Evolutionary conservation across 2,888 invertebrate species (phyloP).

Genomic region (Ochropleura leucogaster): DNA sequence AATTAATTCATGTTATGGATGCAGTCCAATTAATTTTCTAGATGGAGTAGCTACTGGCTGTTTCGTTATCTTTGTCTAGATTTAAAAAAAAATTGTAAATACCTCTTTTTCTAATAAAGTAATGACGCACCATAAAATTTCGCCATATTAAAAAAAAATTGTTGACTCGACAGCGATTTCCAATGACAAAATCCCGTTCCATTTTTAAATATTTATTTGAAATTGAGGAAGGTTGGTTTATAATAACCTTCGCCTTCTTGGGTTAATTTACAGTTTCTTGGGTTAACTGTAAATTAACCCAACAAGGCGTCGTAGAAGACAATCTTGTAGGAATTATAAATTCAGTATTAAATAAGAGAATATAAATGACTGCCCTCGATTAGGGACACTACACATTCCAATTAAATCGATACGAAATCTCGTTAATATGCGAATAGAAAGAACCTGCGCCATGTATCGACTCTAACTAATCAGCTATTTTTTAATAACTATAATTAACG

Average conservation of each 20-base stretch:
- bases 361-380: slow-evolving; percentile 28
- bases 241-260: too few relatives aligned
- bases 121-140: background rate
- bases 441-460: background rate
- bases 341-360: slow-evolving; percentile 16
- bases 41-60: background rate
- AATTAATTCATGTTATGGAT: slow-evolving; percentile 36
- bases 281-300: background rate
- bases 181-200: background rate
- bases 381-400: slow-evolving; percentile 23
- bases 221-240: background rate
- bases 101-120: background rate
- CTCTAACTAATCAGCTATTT: slow-evolving; percentile 37
- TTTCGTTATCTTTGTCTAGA: background rate
- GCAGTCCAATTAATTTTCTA: slow-evolving; percentile 22
- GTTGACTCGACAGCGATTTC: background rate
- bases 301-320: slow-evolving; percentile 5
- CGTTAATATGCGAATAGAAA: slow-evolving; percentile 35
- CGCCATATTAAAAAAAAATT: background rate
- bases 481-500: slow-evolving; percentile 61
- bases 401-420: slow-evolving; percentile 17
- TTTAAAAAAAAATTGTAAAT: background rate
- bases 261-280: too few relatives aligned
- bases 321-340: slow-evolving; percentile 19
- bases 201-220: background rate